Evolutionary conservation across 2,113 vertebrate species (phyloP), one percentile per base, ranked within the genome.

Genomic region (Pomatostomus ruficeps): DNA sequence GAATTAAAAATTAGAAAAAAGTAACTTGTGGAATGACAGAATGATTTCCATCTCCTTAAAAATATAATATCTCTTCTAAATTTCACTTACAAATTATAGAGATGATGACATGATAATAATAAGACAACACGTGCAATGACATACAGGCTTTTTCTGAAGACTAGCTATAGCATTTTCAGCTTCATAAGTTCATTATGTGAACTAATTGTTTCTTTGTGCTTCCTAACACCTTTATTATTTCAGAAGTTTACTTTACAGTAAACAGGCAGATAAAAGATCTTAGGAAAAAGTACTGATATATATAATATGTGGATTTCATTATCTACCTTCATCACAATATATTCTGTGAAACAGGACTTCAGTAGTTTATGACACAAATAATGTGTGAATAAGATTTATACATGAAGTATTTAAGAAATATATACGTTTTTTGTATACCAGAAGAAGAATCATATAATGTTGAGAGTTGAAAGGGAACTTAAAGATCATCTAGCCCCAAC

Each of bases 231-330:
- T 88, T 58, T 75, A 58, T 26, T 46, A 61, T 48, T 75, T 85
- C 45, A 89, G 70, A 89, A 87, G 24, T 94, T 88, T 89, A 54
- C 19, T 95, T 95, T 85, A 72, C 35, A 66, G 7, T 85, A 94
- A 93, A 61, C 8, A 65, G 42, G 79, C 21, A 78, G 58, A 94
- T 58, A 92, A 80, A 91, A 61, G 2, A 63, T 36, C 8, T 43
- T 73, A 73, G 38, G 49, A 77, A 93, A 81, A 5, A 61, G 1
- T 67, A 28, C 2, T 57, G 7, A 31, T 85, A 59, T 85, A 59
- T 26, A 33, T 48, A 92, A 55, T 28, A 93, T 51, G 12, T 57
- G 9, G 15, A 49, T 86, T 88, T 89, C 54, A 77, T 89, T 75
- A 55, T 25, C 33, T 88, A 54, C 40, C 10, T 92, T 89, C 80